These are phyloP conservation scores for Parasteatoda tepidariorum DNA, from an alignment of 1,140 invertebrate genomes.

Conservation along the genomic window DNA sequence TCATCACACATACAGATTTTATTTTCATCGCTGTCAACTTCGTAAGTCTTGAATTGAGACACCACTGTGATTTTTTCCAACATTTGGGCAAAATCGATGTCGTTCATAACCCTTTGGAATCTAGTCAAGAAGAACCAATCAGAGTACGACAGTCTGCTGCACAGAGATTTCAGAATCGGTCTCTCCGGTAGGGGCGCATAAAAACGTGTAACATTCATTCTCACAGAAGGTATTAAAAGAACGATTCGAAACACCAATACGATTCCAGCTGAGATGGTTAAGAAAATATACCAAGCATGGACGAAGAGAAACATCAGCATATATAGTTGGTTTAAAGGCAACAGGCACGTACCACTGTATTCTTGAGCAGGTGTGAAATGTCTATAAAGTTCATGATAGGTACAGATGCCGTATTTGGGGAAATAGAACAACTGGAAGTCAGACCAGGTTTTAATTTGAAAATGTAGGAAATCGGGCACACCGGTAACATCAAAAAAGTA, in stretches of 20 bases:
- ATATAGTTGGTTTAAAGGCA: constrained; percentile 27
- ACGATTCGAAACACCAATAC: constrained; percentile 20
- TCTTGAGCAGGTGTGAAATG: not conserved
- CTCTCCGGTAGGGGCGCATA: not conserved
- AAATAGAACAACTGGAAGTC: constrained; percentile 41
- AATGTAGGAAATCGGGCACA: not conserved
- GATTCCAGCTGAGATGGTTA: constrained; percentile 10
- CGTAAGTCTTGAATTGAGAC: not conserved
- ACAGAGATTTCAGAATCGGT: constrained; percentile 1
- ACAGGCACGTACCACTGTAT: not conserved
- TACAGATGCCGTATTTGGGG: not conserved
- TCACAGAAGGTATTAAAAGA: not conserved
- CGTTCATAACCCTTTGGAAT: constrained; percentile 29
- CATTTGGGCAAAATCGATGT: constrained; percentile 44
- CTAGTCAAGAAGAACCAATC: constrained; percentile 43
- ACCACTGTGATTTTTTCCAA: constrained; percentile 25
- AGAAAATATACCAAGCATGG: constrained; percentile 36
- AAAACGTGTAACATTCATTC: not conserved
- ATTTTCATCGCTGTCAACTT: not conserved
- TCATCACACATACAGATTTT: not conserved
- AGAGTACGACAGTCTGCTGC: constrained; percentile 16
- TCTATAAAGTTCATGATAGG: not conserved
- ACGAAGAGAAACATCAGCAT: constrained; percentile 42
- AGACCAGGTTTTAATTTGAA: constrained; percentile 20
- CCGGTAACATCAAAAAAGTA: constrained; percentile 43